Evolutionary conservation across 2,888 invertebrate genomes (phyloP).

Genomic region (Psylliodes chrysocephalus): DNA sequence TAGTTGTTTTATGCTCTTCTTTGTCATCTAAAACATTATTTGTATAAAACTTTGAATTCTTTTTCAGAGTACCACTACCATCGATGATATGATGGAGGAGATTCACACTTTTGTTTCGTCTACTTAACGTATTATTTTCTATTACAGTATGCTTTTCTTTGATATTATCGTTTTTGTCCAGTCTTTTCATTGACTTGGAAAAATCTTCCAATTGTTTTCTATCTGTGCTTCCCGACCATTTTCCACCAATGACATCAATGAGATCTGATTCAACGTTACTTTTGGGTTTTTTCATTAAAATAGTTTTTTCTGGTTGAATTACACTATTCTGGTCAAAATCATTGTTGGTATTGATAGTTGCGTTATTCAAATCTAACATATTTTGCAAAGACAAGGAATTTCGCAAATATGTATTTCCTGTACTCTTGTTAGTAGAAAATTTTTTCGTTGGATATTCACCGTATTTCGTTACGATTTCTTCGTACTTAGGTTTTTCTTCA

Average conservation of each 20-base stretch:
- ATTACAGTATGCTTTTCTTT: constrained; percentile 48
- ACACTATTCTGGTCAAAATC: constrained; percentile 63
- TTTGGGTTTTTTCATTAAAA: constrained; percentile 53
- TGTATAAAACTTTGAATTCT: constrained; percentile 50
- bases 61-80: constrained; percentile 40
- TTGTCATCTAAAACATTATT: constrained; percentile 40
- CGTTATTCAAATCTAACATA: constrained; percentile 54
- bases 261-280: constrained; percentile 61
- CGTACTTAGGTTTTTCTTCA: constrained; percentile 49
- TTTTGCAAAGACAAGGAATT: constrained; percentile 60
- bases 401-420: constrained; percentile 48
- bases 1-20: constrained; percentile 30
- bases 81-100: constrained; percentile 67
- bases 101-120: constrained; percentile 71
- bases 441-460: constrained; percentile 53
- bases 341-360: constrained; percentile 60
- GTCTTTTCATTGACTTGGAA: constrained; percentile 51
- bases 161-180: constrained; percentile 53
- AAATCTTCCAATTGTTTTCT: constrained; percentile 50
- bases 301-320: constrained; percentile 59
- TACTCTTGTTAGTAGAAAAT: constrained; percentile 43
- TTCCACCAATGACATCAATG: constrained; percentile 59
- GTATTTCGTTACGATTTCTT: constrained; percentile 58
- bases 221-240: constrained; percentile 55
- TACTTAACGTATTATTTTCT: constrained; percentile 44